phyloP scores from a whole-genome alignment of 2,113 vertebrate genomes.

The Syngnathus typhle region DNA sequence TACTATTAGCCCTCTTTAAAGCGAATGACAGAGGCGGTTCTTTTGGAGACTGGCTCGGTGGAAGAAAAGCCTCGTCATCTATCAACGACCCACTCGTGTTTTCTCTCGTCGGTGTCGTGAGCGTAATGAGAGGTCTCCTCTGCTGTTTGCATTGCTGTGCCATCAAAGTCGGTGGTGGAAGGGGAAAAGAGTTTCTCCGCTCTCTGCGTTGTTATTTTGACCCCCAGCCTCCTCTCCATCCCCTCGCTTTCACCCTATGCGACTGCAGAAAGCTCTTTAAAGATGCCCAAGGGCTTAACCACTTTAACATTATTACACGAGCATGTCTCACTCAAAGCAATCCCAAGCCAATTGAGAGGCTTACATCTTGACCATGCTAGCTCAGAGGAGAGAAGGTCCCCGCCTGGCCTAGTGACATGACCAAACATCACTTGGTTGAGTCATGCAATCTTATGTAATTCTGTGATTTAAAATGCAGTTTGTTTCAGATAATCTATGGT shows the following conservation, averaged over 20 bases:
- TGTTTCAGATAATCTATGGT: conserved; percentile 5
- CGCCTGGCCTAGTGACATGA: conserved; percentile 7
- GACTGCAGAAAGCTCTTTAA: conserved; percentile 66
- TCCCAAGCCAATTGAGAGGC: conserved; percentile 65
- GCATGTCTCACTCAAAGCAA: conserved; percentile 64
- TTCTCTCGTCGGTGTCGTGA: conserved; percentile 19
- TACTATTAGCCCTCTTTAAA: conserved; percentile 40
- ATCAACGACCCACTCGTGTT: conserved; percentile 14
- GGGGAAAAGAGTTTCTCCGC: conserved; percentile 12
- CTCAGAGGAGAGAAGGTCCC: conserved; percentile 33
- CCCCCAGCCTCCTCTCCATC: conserved; percentile 8
- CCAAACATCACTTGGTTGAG: conserved; percentile 11
- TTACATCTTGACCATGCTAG: conserved; percentile 54
- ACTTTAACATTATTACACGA: conserved; percentile 68
- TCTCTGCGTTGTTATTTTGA: conserved; percentile 16
- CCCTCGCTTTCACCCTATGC: conserved; percentile 15
- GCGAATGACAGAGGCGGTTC: conserved; percentile 43
- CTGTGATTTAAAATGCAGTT: conserved; percentile 19
- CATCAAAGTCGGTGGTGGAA: conserved; percentile 7
- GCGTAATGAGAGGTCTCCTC: conserved; percentile 29
- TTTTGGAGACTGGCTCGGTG: conserved; percentile 44
- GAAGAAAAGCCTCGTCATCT: conserved; percentile 55
- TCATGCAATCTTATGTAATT: conserved; percentile 20
- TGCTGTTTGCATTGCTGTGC: neutral
- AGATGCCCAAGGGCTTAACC: conserved; percentile 61